Conservation (phyloP, 2,113 vertebrate species). For the Eulemur macaco region DNA sequence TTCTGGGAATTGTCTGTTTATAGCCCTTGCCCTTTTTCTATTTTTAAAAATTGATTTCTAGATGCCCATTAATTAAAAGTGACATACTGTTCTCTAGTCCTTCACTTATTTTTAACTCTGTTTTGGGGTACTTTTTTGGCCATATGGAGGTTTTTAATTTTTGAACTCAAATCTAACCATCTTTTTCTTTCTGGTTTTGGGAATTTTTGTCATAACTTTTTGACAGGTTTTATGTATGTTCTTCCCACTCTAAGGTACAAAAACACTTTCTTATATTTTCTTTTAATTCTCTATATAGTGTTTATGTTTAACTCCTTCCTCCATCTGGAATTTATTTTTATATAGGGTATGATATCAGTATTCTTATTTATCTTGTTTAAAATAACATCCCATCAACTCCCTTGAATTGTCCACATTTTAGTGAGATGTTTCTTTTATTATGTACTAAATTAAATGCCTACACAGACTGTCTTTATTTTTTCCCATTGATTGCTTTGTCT, state of each 20-base stretch:
- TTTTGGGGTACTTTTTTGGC: not conserved
- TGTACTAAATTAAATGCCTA: not conserved
- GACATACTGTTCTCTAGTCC: not conserved
- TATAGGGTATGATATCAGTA: not conserved
- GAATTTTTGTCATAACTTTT: not conserved
- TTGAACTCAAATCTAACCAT: not conserved
- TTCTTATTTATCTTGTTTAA: conserved; percentile 24
- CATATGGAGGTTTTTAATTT: not conserved
- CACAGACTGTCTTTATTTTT: not conserved
- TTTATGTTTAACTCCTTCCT: conserved; percentile 23
- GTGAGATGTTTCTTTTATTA: not conserved
- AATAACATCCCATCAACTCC: not conserved
- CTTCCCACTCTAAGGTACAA: not conserved
- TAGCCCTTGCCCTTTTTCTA: not conserved
- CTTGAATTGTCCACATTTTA: not conserved
- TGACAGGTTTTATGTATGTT: not conserved
- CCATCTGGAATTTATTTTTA: conserved; percentile 14
- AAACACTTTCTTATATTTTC: not conserved
- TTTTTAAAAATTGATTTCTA: conserved; percentile 27
- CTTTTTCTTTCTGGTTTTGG: not conserved
- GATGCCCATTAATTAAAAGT: not conserved
- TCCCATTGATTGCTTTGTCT: not conserved
- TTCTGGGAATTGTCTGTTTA: not conserved
- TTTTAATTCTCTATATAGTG: not conserved
- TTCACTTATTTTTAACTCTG: not conserved